Evolutionary conservation across 1,140 invertebrate genomes (phyloP), one percentile per base, ranked within the genome.

Genomic region (Andricus grossulariae): DNA sequence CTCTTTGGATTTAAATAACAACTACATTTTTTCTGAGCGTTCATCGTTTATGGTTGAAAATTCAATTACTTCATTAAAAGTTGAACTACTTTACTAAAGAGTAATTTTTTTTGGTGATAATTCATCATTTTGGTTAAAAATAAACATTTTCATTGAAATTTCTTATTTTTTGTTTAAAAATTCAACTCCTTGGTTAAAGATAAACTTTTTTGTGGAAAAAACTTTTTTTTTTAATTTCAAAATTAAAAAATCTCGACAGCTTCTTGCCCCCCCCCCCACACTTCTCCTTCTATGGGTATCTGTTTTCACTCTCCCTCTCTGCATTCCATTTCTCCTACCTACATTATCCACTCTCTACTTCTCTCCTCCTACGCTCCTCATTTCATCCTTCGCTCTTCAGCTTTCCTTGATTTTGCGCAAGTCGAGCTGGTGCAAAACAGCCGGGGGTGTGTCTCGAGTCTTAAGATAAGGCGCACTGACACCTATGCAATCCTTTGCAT

Each of bases 401-500:
- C 57, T 60, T 60, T 39, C 57, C 60, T 13, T 39, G 60, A 39
- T 66, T 66, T 66, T 66, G 60, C 60, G 60, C 60, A 66, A 66
- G 60, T 25, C 60, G 32, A 66, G 60, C 32, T 39, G 13, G 60
- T 66, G 15, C 60, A 66, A 66, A 66, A 66, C 39, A 60, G 72
- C 57, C 75, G 75, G 74, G 83, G 80, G 82, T 86, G 80, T 86
- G 80, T 85, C 83, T 78, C 71, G 72, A 84, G 80, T 85, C 82
- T 78, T 60, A 72, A 84, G 82, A 84, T 86, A 84, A 86, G 78
- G 73, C 82, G 76, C 78, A 82, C 74, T 50, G 76, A 78, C 71
- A 84, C 82, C n/a, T 80, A 75, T 82, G 55, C 75, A 73, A 55
- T 66, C 54, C 15, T 39, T n/a, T n/a, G 45, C 57, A 66, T 16